These are phyloP conservation scores for Calliopsis andreniformis DNA, from an alignment of 1,140 invertebrate genomes.

Conservation along the genomic window DNA sequence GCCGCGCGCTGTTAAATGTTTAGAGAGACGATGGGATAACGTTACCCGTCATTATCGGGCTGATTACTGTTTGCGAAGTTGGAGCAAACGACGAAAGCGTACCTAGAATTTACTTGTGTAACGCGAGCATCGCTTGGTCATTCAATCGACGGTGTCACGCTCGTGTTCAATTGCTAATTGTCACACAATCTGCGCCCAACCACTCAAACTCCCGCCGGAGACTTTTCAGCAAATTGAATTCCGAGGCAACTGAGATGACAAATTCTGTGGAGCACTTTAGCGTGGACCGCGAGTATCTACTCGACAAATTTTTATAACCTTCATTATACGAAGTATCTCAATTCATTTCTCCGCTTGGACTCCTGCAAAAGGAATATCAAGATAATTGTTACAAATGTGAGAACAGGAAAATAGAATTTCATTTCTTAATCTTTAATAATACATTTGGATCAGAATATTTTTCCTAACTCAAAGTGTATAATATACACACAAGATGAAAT, in stretches of 20 bases:
- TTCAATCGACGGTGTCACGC: conserved; percentile 19
- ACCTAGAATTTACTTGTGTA: not conserved
- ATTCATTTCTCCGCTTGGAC: no score
- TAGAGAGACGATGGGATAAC: not conserved
- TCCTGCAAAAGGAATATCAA: no score
- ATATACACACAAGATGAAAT: no score
- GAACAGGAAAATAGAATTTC: no score
- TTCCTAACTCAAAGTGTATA: no score
- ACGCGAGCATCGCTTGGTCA: conserved; percentile 1
- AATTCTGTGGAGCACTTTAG: not conserved
- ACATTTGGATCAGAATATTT: no score
- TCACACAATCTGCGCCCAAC: not conserved
- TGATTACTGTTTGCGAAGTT: conserved; percentile 35
- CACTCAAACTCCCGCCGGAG: not conserved
- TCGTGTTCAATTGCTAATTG: conserved; percentile 13
- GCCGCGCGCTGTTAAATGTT: not conserved
- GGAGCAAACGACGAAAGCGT: no score
- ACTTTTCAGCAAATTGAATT: conserved; percentile 18
- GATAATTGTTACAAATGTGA: no score
- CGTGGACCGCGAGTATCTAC: not conserved
- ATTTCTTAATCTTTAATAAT: no score
- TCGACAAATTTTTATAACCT: no score
- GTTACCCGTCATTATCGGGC: conserved; percentile 9
- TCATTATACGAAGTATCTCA: no score
- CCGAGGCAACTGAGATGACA: not conserved